phyloP scores from a whole-genome alignment of 2,888 invertebrate genomes.

The Drosophila planitibia region DNA sequence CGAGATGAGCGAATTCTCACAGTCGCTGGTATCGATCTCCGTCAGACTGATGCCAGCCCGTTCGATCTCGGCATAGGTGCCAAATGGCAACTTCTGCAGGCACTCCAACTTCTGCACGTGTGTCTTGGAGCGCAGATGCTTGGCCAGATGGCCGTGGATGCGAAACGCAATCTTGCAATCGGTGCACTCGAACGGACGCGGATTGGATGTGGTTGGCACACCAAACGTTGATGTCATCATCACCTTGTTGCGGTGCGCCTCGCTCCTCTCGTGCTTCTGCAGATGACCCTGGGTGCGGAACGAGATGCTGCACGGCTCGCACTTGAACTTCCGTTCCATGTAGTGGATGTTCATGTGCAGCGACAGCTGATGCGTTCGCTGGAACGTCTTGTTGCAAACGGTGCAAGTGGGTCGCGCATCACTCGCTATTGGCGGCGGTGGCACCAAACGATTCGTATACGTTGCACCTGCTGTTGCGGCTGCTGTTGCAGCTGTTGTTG shows the following conservation, averaged over 20 bases:
- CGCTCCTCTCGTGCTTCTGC: slow-evolving; percentile 96
- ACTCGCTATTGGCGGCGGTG: slow-evolving; percentile 83
- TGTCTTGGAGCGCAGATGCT: slow-evolving; percentile 97
- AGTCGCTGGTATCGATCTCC: slow-evolving; percentile 98
- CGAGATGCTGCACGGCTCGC: slow-evolving; percentile 95
- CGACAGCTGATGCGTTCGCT: slow-evolving; percentile 94
- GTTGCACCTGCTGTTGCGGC: background rate
- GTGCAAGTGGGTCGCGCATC: slow-evolving; percentile 92
- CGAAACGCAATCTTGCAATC: slow-evolving; percentile 98
- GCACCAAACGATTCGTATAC: slow-evolving; percentile 42
- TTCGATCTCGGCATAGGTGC: slow-evolving; percentile 97
- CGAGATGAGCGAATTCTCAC: slow-evolving; percentile 96
- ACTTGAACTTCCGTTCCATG: slow-evolving; percentile 95
- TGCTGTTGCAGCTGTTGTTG: background rate
- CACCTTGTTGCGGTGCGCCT: slow-evolving; percentile 96
- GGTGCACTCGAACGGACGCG: slow-evolving; percentile 97
- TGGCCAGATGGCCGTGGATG: slow-evolving; percentile 98
- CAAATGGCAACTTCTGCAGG: slow-evolving; percentile 96
- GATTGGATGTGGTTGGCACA: slow-evolving; percentile 94
- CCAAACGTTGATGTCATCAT: slow-evolving; percentile 94
- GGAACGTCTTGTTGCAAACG: slow-evolving; percentile 96
- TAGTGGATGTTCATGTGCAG: slow-evolving; percentile 98
- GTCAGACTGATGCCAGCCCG: slow-evolving; percentile 95
- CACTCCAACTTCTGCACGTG: slow-evolving; percentile 98
- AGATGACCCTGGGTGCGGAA: slow-evolving; percentile 96